A percentile compares a stretch with the other conserved stretches of the same genome.
phyloP scores from a whole-genome alignment of 2,888 invertebrate genomes.

The Bruchidius siliquastri region DNA sequence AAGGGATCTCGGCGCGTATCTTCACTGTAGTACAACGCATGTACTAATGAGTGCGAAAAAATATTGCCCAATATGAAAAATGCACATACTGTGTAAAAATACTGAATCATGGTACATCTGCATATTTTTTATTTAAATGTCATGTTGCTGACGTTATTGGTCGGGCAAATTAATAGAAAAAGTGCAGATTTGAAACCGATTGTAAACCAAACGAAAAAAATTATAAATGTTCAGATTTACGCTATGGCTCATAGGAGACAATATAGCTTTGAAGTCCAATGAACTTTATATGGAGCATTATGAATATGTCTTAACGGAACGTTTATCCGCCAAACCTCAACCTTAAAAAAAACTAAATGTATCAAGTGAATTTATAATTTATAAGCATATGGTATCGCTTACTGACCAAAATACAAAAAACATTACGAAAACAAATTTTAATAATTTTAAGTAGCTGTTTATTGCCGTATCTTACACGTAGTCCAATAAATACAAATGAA shows the following conservation, averaged over 20 bases:
- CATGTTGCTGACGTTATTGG: not conserved
- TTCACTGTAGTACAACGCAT: not conserved
- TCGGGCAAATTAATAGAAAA: conserved; percentile 5
- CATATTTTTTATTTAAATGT: not conserved
- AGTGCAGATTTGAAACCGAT: conserved; percentile 4
- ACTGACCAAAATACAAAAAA: conserved; percentile 10
- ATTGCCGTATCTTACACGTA: conserved; percentile 28
- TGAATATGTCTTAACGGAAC: not conserved
- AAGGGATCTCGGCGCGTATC: not conserved
- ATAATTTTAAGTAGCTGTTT: conserved; percentile 32
- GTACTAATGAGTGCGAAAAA: not conserved
- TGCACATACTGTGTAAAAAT: not conserved
- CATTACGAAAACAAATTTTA: conserved; percentile 18
- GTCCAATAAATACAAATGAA: conserved; percentile 27
- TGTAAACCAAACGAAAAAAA: conserved; percentile 5
- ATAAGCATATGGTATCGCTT: conserved; percentile 10
- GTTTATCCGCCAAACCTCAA: not conserved
- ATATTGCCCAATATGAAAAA: not conserved
- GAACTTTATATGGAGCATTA: conserved; percentile 1
- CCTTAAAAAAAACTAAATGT: conserved; percentile 1
- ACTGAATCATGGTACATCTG: not conserved
- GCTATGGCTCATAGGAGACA: conserved; percentile 35
- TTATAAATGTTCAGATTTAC: conserved; percentile 20
- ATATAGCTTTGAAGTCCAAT: conserved; percentile 28
- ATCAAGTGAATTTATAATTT: conserved; percentile 21